Evolutionary conservation across 2,888 invertebrate species (phyloP).

Genomic region (Oscheius sp.): DNA sequence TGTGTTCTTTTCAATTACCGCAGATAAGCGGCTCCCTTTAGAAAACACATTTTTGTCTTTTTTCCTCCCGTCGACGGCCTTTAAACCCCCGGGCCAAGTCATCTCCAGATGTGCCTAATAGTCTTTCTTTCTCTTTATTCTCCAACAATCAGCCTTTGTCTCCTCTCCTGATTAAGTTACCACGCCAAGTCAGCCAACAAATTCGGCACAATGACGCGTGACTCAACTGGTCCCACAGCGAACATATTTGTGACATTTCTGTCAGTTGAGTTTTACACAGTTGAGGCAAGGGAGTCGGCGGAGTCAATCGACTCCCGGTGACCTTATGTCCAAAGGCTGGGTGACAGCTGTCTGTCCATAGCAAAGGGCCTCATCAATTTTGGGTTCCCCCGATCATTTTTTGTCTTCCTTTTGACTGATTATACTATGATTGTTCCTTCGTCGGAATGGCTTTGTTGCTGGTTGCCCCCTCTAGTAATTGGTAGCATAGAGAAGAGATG

Average conservation of each 20-base stretch:
- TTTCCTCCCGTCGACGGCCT: constrained; percentile 1
- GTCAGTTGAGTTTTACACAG: constrained; percentile 11
- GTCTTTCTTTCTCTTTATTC: background rate
- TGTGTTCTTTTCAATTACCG: constrained; percentile 19
- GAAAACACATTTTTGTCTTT: background rate
- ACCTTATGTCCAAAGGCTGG: background rate
- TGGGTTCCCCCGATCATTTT: background rate
- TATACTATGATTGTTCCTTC: no score
- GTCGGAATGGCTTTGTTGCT: no score
- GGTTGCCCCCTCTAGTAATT: background rate
- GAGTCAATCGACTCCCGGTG: background rate
- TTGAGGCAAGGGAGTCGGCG: background rate
- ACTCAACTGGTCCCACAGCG: constrained; percentile 8
- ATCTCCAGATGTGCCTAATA: background rate
- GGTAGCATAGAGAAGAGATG: no score
- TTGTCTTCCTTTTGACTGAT: background rate
- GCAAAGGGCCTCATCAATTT: constrained; percentile 22
- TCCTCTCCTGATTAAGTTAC: background rate
- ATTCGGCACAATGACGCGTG: background rate
- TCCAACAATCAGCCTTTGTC: background rate
- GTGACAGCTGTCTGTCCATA: constrained; percentile 32
- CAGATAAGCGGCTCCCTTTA: background rate
- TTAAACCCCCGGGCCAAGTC: constrained; percentile 3
- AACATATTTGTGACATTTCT: background rate
- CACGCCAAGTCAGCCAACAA: no score